Conservation (phyloP, 2,797 vertebrate species). For the Cygnus olor region DNA sequence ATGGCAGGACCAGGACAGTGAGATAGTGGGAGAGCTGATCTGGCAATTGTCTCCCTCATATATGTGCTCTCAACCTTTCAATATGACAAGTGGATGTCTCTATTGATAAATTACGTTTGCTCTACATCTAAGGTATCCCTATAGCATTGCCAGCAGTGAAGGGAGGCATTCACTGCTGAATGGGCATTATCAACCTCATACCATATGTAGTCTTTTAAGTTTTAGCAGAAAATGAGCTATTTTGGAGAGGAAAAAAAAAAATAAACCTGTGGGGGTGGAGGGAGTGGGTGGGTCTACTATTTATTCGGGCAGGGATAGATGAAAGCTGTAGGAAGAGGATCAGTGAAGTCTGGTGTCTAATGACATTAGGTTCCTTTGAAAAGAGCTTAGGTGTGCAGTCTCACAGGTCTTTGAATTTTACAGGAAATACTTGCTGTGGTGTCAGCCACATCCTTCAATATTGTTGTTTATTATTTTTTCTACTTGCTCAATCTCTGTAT, state of each 20-base stretch:
- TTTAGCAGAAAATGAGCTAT: neutral
- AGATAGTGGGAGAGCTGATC: accelerated
- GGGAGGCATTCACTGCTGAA: neutral
- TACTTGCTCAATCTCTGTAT: neutral
- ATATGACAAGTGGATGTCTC: neutral
- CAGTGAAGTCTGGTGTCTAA: neutral
- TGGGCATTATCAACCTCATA: neutral
- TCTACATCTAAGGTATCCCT: neutral
- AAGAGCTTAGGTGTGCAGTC: neutral
- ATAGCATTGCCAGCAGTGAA: neutral
- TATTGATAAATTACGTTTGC: neutral
- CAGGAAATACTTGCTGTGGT: neutral
- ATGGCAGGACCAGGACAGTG: neutral
- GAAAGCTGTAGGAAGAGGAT: constrained; percentile 7
- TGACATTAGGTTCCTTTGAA: constrained; percentile 7
- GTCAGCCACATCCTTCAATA: neutral
- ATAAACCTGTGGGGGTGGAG: too few species aligned
- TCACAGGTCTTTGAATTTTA: constrained; percentile 24
- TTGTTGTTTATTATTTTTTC: neutral
- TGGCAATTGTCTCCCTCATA: neutral
- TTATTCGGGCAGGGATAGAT: neutral
- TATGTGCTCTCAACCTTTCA: neutral
- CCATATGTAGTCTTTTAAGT: neutral
- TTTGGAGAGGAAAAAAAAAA: neutral
- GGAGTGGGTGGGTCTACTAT: neutral